Conservation (phyloP, 2,797 vertebrate species). For the Dipus sagitta region DNA sequence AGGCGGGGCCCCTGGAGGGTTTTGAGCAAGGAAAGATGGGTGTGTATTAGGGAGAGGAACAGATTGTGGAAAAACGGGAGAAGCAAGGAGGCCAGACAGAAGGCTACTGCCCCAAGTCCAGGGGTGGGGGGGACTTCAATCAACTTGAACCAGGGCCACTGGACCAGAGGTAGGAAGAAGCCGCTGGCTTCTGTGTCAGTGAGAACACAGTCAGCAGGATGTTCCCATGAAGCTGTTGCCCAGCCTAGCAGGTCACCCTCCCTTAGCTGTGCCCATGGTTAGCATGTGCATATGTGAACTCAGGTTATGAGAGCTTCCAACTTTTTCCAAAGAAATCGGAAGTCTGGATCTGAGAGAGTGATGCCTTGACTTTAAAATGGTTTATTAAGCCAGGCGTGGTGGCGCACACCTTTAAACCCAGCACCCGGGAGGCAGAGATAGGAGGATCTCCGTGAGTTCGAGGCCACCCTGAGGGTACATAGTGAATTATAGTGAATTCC, state of each 20-base stretch:
- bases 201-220: background rate
- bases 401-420: too few species aligned
- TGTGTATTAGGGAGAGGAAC: background rate
- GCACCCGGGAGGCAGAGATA: too few species aligned
- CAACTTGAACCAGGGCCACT: background rate
- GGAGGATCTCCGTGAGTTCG: too few species aligned
- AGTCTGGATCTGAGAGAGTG: background rate
- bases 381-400: too few species aligned
- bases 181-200: background rate
- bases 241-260: accelerated
- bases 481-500: too few species aligned
- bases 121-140: background rate
- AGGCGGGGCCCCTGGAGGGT: background rate
- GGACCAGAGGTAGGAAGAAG: background rate
- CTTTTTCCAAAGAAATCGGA: background rate
- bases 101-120: background rate
- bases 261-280: background rate
- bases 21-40: background rate
- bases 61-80: background rate
- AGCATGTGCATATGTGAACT: background rate
- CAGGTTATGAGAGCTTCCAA: background rate
- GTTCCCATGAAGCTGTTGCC: background rate
- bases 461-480: too few species aligned
- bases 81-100: background rate
- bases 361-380: background rate